Conservation (phyloP, 2,888 invertebrate species). For the Coleophora flavipennella region DNA sequence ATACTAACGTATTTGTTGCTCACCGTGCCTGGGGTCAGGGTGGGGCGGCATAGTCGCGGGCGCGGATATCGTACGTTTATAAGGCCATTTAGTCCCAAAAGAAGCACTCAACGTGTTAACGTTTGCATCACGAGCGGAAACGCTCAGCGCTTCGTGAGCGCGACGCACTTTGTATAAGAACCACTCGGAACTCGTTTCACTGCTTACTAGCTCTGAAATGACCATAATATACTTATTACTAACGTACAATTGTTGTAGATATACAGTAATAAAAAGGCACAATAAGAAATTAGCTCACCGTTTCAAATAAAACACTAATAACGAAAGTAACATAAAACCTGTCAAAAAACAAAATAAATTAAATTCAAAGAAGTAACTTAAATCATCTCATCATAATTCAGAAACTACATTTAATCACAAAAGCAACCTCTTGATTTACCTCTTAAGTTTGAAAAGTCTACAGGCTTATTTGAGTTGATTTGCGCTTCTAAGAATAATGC, state of each 20-base stretch:
- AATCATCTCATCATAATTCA: too few relatives aligned
- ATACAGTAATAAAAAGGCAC: not conserved
- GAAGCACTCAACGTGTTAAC: slow-evolving; percentile 85
- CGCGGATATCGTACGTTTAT: slow-evolving; percentile 94
- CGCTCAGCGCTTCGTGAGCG: slow-evolving; percentile 89
- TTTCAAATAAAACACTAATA: slow-evolving; percentile 5
- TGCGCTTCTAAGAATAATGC: slow-evolving; percentile 96
- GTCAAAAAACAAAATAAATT: slow-evolving; percentile 1
- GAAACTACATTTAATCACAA: not conserved
- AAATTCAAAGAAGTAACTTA: not conserved
- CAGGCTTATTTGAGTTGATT: slow-evolving; percentile 87
- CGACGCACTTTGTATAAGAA: slow-evolving; percentile 89
- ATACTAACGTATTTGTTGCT: not conserved
- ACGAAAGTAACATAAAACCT: not conserved
- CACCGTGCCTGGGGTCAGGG: slow-evolving; percentile 75
- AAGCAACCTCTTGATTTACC: slow-evolving; percentile 29
- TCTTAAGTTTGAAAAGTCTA: slow-evolving; percentile 87
- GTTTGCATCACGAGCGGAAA: slow-evolving; percentile 54
- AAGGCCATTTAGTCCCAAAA: slow-evolving; percentile 94
- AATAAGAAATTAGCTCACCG: slow-evolving; percentile 12
- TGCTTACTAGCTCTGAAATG: slow-evolving; percentile 85
- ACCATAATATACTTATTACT: not conserved
- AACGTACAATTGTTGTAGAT: too few relatives aligned
- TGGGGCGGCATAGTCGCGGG: slow-evolving; percentile 87
- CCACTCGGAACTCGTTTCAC: slow-evolving; percentile 88